Evolutionary conservation across 2,113 vertebrate genomes (phyloP).

Genomic region (Zosterops pallidus): DNA sequence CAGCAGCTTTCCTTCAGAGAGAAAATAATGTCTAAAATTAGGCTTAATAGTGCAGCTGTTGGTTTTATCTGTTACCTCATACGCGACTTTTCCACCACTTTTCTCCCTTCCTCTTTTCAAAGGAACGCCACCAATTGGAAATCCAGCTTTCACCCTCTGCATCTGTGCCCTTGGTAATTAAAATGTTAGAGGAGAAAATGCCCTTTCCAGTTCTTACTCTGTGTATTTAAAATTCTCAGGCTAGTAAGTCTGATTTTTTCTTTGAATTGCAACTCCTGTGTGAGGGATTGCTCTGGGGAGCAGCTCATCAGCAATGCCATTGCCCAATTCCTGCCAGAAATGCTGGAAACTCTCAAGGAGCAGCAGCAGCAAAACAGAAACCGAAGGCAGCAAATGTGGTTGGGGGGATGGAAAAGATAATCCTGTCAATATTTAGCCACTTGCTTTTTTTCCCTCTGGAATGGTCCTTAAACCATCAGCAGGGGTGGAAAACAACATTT

Average conservation of each 20-base stretch:
- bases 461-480: not conserved
- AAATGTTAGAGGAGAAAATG: not conserved
- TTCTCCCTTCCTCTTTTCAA: not conserved
- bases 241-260: not conserved
- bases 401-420: not conserved
- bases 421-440: not conserved
- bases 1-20: not conserved
- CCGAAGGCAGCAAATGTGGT: not conserved
- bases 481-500: not conserved
- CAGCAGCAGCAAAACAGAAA: not conserved
- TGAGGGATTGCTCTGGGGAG: constrained; percentile 23
- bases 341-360: constrained; percentile 11
- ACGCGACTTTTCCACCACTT: not conserved
- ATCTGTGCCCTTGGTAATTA: not conserved
- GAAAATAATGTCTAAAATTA: not conserved
- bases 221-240: not conserved
- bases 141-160: not conserved
- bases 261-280: not conserved
- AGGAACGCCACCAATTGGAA: not conserved
- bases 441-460: not conserved
- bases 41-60: not conserved
- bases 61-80: not conserved
- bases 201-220: not conserved
- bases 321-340: constrained; percentile 29
- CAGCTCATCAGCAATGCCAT: not conserved